Evolutionary conservation across 2,797 vertebrate species (phyloP).

Genomic region (Catharus ustulatus): DNA sequence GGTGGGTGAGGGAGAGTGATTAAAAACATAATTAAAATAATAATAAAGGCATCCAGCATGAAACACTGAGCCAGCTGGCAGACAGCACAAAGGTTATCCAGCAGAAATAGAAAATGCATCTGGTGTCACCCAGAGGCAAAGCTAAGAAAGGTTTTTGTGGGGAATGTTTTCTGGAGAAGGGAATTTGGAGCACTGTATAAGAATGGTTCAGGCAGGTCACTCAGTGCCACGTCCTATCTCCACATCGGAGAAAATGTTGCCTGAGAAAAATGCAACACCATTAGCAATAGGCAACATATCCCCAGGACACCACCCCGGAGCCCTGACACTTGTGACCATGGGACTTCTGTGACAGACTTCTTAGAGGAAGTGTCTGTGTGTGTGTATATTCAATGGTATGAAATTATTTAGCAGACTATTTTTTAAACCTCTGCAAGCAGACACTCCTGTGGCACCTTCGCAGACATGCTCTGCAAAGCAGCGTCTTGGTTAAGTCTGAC

Average conservation of each 20-base stretch:
- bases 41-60: neutral
- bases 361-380: too few species aligned
- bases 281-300: neutral
- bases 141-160: neutral
- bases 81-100: neutral
- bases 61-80: neutral
- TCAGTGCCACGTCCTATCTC: neutral
- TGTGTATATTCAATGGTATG: neutral
- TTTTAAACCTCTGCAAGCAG: neutral
- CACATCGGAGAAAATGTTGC: neutral
- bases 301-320: neutral
- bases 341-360: neutral
- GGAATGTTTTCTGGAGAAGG: neutral
- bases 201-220: neutral
- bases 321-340: neutral
- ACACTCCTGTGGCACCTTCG: neutral
- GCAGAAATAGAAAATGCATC: neutral
- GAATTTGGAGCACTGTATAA: neutral
- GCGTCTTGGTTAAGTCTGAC: neutral
- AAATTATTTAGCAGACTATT: neutral
- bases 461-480: fast-evolving
- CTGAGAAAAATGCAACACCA: neutral
- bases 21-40: neutral
- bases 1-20: neutral
- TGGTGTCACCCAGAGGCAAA: constrained; percentile 23